Base-by-base conservation (phyloP, 2,113 vertebrate genomes). In the Halcyon senegalensis region DNA sequence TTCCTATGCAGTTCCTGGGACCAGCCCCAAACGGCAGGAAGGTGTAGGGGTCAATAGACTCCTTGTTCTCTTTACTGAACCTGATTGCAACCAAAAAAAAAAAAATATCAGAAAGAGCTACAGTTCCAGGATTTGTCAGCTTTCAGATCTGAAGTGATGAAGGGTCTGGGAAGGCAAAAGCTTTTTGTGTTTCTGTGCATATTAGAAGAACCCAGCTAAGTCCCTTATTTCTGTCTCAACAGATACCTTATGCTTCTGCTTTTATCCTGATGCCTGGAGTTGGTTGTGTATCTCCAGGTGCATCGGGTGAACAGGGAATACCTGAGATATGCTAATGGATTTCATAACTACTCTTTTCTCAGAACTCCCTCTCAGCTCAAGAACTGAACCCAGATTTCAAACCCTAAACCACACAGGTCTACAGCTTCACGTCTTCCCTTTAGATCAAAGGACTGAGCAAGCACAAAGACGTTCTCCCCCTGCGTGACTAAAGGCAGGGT, bases 11-110 rank as follows among this genome's bases (percentile, higher is more conserved):
- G 93, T 98, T 99, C 69, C 98, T 97, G 23, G 98, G 99, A 5
- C 99, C 98, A 18, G 96, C 87, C 28, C 98, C 98, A 3, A 99
- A 99, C 1, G 98, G 98, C 95, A 99, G 95, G 93, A 98, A 99
- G 3, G 87, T 79, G 70, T 98, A 98, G 2, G 98, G 98, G 58
- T 98, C 97, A 8, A 98, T 81, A 28, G 23, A 31, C 8, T 96
- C 96, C 75, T 87, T 98, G 77, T 90, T 98, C 24, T 98, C 98
- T 84, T 98, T 98, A 89, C 96, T 97, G 95, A 99, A 99, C 96
- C 98, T 98, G 89, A 55, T 75, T 14, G 41, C 11, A 93, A 96
- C 3, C 3, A 12, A 70, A 30, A 59, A 18, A 46, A 55, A 24
- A 23, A 35, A 30, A 27, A 24, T 41, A 37, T 70, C 43, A 90